phyloP scores from a whole-genome alignment of 1,140 invertebrate species.

The Euglossa dilemma region DNA sequence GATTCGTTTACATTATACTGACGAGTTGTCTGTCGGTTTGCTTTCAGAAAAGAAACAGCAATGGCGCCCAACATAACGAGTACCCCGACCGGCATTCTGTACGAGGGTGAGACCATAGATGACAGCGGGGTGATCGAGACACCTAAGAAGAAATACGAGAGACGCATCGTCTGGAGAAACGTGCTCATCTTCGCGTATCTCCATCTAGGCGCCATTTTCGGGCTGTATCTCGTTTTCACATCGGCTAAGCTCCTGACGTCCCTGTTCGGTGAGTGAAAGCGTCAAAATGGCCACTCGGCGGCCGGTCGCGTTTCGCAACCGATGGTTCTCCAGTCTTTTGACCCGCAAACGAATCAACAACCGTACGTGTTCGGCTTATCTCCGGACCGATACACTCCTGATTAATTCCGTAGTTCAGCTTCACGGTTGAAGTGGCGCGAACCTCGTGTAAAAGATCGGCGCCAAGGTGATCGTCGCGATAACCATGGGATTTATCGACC shows the following conservation, averaged over 20 bases:
- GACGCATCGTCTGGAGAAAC: constrained; percentile 95
- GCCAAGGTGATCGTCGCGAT: background rate
- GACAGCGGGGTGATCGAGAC: constrained; percentile 73
- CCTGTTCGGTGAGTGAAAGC: constrained; percentile 88
- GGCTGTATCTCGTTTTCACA: constrained; percentile 90
- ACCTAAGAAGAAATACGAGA: constrained; percentile 78
- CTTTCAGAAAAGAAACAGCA: constrained; percentile 58
- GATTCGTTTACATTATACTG: background rate
- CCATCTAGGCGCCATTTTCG: constrained; percentile 94
- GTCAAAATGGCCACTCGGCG: background rate
- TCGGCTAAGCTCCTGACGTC: constrained; percentile 90
- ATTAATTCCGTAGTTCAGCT: background rate
- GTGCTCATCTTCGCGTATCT: constrained; percentile 92
- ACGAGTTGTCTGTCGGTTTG: background rate
- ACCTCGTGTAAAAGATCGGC: background rate
- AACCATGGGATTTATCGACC: background rate
- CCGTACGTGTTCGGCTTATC: background rate
- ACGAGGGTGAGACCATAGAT: constrained; percentile 85
- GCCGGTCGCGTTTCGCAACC: background rate
- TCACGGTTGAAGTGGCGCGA: background rate
- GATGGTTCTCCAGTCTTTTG: background rate
- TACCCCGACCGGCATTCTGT: constrained; percentile 85
- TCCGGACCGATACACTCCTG: too few species aligned
- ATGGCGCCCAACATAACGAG: constrained; percentile 86
- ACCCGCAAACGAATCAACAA: background rate